Base-by-base conservation (phyloP, 2,797 vertebrate species). In the Manis javanica region DNA sequence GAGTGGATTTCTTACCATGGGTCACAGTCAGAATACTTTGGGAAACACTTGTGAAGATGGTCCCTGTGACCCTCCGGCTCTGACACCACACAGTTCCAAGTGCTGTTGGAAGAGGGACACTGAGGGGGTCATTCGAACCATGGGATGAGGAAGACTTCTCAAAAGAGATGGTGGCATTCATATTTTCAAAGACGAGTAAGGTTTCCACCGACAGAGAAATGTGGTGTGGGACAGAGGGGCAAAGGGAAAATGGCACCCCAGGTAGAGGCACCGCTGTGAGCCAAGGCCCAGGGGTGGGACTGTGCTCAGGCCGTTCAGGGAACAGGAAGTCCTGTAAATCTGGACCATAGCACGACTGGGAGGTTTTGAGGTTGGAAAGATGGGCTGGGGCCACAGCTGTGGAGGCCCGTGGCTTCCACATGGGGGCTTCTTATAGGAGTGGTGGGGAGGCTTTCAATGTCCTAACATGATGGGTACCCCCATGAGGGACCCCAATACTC, bases 11-110 rank as follows among this genome's bases (percentile, higher is more conserved):
- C 49, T 84, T 75, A 16, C n/a, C 12, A 31, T 9, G 21, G 23
- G n/a, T 93, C 94, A 19, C 59, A 72, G 42, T 34, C 5, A 24
- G 66, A 84, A 64, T 85, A 61, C 66, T 85, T 74, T 18, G 57
- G 34, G 10, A 51, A 81, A 82, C 0, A 0, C 64, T 77, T 57
- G 21, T 57, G 1, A 26, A 42, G 3, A 51, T 26, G 66, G 21
- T 42, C 24, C 68, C 75, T 10, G 16, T 81, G 69, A 31, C n/a
- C 39, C 34, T 77, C 63, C 69, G 31, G 49, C 31, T 83, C 37
- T 57, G 10, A 84, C 0, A 14, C 29, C 14, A 21, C 12, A 2
- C 2, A 0, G 1, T 59, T 89, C 42, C 37, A 68, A 34, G 26
- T 31, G 61, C 26, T 13, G n/a, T 66, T 69, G 53, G 81, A 49